Evolutionary conservation across 2,888 invertebrate genomes (phyloP).

Genomic region (Atrina japonica): DNA sequence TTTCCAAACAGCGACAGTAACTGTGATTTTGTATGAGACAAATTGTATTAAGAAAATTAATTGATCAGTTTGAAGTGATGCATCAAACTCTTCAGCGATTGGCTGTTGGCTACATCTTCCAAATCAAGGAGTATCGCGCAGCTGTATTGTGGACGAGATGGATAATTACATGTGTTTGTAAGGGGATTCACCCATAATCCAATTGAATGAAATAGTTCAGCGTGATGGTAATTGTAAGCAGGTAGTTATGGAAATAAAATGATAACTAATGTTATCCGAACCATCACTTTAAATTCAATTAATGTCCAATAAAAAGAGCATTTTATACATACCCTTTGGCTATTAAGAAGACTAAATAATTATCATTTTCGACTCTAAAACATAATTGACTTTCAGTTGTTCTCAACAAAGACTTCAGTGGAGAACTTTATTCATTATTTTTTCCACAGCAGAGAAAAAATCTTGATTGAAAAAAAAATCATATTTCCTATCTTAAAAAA

Average conservation of each 20-base stretch:
- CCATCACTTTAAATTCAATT: constrained; percentile 30
- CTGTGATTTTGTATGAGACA: not conserved
- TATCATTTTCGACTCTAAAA: too few relatives aligned
- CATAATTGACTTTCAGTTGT: too few relatives aligned
- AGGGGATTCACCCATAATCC: constrained; percentile 10
- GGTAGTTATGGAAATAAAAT: constrained; percentile 12
- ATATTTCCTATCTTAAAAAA: too few relatives aligned
- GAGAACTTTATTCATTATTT: too few relatives aligned
- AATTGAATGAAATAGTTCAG: constrained; percentile 9
- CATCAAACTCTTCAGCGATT: constrained; percentile 50
- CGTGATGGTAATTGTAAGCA: not conserved
- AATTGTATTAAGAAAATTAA: constrained; percentile 70
- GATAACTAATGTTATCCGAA: constrained; percentile 9
- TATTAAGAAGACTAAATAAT: too few relatives aligned
- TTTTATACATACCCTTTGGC: not conserved
- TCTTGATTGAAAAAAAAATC: too few relatives aligned
- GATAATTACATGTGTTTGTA: too few relatives aligned
- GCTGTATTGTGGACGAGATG: constrained; percentile 19
- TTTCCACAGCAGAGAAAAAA: too few relatives aligned
- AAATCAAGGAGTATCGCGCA: constrained; percentile 19
- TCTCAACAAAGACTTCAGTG: too few relatives aligned
- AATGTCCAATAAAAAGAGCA: constrained; percentile 18
- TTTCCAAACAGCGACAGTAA: not conserved
- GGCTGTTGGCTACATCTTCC: constrained; percentile 34
- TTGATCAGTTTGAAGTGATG: constrained; percentile 61